These are phyloP conservation scores for Acheta domesticus DNA, from an alignment of 2,888 invertebrate species.

Conservation along the genomic window DNA sequence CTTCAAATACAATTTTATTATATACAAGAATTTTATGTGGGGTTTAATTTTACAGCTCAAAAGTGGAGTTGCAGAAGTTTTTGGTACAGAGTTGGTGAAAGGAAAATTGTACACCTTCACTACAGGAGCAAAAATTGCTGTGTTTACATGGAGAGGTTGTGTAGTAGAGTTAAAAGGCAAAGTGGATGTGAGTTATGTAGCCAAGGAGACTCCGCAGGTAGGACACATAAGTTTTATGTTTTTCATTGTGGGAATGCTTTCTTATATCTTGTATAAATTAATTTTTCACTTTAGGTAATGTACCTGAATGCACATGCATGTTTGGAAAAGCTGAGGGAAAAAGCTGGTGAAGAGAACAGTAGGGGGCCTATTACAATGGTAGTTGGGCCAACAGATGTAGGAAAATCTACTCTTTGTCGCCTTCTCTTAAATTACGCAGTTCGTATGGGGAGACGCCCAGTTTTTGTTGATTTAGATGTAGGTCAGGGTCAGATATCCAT, in stretches of 20 bases:
- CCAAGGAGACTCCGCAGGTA: conserved; percentile 95
- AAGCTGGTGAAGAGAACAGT: conserved; percentile 70
- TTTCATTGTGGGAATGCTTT: neutral
- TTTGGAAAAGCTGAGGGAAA: conserved; percentile 80
- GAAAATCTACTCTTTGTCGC: conserved; percentile 87
- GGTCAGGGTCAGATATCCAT: conserved; percentile 91
- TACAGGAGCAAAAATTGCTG: conserved; percentile 88
- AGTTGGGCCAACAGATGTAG: conserved; percentile 93
- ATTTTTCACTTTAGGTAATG: conserved; percentile 54
- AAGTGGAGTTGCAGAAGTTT: conserved; percentile 89
- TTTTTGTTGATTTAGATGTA: conserved; percentile 92
- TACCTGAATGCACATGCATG: conserved; percentile 96
- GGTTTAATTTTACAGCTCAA: conserved; percentile 60
- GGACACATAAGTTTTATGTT: conserved; percentile 32
- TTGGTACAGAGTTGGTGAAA: conserved; percentile 92
- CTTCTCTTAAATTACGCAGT: conserved; percentile 94
- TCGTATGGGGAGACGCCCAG: conserved; percentile 79
- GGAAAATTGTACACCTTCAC: conserved; percentile 87
- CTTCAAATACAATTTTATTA: no score
- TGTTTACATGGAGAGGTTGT: conserved; percentile 96
- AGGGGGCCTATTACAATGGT: conserved; percentile 85
- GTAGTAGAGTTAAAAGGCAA: conserved; percentile 78
- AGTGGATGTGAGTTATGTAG: conserved; percentile 90
- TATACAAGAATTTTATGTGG: no score
- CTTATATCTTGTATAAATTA: neutral